Conservation (phyloP, 2,113 vertebrate species). For the Protobothrops mucrosquamatus region DNA sequence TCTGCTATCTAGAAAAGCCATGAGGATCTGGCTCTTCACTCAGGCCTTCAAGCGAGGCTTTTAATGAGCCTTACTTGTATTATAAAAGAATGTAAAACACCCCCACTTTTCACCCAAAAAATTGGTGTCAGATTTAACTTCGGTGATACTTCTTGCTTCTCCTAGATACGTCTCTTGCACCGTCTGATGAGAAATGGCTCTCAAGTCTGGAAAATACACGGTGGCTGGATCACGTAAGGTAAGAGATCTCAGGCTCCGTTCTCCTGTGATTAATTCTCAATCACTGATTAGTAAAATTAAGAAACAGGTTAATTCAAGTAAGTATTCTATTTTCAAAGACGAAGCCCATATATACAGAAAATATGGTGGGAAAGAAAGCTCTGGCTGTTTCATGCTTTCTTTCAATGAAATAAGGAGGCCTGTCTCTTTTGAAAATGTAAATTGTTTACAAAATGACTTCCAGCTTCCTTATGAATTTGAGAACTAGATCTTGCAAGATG, state of each 20-base stretch:
- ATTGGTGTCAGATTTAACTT: neutral
- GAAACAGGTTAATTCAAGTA: neutral
- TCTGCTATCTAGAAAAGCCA: neutral
- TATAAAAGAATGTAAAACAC: neutral
- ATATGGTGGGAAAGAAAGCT: neutral
- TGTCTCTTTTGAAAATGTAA: neutral
- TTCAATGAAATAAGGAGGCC: neutral
- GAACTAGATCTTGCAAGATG: neutral
- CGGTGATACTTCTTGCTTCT: neutral
- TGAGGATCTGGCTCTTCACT: neutral
- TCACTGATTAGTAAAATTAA: neutral
- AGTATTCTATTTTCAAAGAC: neutral
- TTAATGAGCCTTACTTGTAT: neutral
- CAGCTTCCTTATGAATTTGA: neutral
- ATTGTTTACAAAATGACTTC: neutral
- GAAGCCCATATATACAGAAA: neutral
- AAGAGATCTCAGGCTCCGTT: constrained; percentile 6
- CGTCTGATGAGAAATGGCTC: constrained; percentile 90
- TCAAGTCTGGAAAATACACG: constrained; percentile 86
- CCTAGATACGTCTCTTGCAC: constrained; percentile 75
- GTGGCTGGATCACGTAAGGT: constrained; percentile 90
- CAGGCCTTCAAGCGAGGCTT: neutral
- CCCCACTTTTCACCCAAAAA: neutral
- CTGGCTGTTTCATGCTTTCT: neutral
- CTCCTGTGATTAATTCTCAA: neutral